Conservation (phyloP, 2,888 invertebrate genomes). For the Ichneumoninae sp. region DNA sequence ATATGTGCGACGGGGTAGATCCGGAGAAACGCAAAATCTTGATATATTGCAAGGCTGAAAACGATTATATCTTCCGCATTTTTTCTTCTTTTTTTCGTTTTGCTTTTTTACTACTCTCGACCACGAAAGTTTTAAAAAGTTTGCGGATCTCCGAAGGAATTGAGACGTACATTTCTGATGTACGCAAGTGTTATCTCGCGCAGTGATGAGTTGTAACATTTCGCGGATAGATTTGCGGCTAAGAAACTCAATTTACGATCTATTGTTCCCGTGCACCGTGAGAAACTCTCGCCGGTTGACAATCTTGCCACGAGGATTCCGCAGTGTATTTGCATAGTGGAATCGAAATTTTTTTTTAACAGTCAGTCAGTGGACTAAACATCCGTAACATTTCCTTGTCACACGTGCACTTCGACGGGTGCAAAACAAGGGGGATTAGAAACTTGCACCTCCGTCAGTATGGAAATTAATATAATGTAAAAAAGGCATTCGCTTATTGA, state of each 20-base stretch:
- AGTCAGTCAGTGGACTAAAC: not conserved
- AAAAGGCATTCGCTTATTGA: constrained; percentile 15
- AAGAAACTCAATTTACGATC: constrained; percentile 36
- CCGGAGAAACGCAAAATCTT: not conserved
- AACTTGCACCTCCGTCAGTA: constrained; percentile 4
- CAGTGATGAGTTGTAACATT: constrained; percentile 9
- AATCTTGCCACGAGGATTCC: constrained; percentile 33
- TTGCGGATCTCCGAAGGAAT: constrained; percentile 2
- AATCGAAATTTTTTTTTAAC: constrained; percentile 24
- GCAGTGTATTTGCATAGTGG: constrained; percentile 23
- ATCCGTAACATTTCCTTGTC: constrained; percentile 31
- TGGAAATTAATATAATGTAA: not conserved
- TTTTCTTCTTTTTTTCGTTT: not conserved
- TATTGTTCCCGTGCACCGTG: constrained; percentile 2
- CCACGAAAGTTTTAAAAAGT: constrained; percentile 9
- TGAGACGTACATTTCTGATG: constrained; percentile 1
- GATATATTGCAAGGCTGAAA: not conserved
- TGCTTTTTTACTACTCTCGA: not conserved
- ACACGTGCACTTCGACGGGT: not conserved
- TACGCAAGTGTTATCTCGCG: not conserved
- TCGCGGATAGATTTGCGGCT: constrained; percentile 41
- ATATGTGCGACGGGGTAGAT: not conserved
- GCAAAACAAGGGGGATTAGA: constrained; percentile 14
- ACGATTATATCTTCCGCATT: constrained; percentile 12
- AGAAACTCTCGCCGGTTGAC: not conserved